A percentile compares a stretch with the other conserved stretches of the same genome.
phyloP scores from a whole-genome alignment of 1,140 invertebrate genomes.

The Zaprionus lachaisei region DNA sequence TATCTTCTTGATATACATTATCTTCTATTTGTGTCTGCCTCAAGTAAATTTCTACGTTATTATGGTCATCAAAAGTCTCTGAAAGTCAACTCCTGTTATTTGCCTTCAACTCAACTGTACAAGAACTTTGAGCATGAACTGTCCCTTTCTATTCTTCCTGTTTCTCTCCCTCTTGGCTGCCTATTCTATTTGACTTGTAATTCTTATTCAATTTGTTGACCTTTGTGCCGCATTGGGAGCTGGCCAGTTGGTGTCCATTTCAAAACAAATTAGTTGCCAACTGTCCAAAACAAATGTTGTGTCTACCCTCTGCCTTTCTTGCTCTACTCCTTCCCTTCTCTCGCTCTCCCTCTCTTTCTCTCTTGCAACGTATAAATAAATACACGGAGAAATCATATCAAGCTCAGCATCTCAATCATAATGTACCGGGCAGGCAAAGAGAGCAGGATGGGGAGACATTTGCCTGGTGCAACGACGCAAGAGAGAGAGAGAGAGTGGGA shows the following conservation, averaged over 20 bases:
- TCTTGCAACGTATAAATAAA: conserved; percentile 1
- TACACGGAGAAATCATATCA: conserved; percentile 33
- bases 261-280: conserved; percentile 80
- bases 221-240: conserved; percentile 38
- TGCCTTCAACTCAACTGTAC: background rate
- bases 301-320: background rate
- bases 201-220: conserved; percentile 71
- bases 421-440: background rate
- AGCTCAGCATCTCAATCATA: conserved; percentile 71
- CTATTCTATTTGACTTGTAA: conserved; percentile 6
- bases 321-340: background rate
- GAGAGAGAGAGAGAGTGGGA: background rate
- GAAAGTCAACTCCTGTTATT: no score
- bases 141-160: background rate
- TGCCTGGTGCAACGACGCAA: conserved; percentile 13
- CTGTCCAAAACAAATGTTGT: conserved; percentile 80
- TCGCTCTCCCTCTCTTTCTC: background rate
- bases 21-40: no score
- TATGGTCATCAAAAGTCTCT: no score
- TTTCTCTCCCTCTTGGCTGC: background rate
- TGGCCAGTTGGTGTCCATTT: conserved; percentile 53
- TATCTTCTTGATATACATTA: no score
- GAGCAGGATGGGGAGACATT: background rate
- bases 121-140: background rate
- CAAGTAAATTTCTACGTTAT: no score